Base-by-base conservation (phyloP, 2,888 invertebrate genomes). In the Epinotia ramella region DNA sequence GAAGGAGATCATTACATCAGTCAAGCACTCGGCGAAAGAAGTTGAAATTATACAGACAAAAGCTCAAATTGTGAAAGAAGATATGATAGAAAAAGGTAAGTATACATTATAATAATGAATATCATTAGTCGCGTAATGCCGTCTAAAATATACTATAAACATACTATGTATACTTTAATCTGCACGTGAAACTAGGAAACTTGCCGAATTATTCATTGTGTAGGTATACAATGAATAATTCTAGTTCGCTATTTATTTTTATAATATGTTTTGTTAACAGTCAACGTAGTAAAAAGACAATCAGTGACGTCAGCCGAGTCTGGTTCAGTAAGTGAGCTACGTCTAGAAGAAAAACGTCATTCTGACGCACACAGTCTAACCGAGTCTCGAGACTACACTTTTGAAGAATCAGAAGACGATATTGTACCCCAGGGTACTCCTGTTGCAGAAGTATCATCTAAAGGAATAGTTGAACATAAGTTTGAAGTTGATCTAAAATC, bases 371-470 rank as follows among this genome's bases (percentile, higher is more conserved):
- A 92, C 44, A 95, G 95, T 77, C 81, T 95, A 1, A 95, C 95
- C 59, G 95, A 95, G 79, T 95, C 95, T 0, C 88, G 91, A 78
- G 95, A 95, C 80, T 95, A 95, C 73, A 95, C 95, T 0, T 95
- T 95, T 80, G 95, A 95, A 80, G 95, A 95, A 80, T 95, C 95
- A 0, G 95, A 95, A 85, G 94, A 95, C 77, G 95, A 94, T 76
- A 93, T 94, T 74, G 91, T 88, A 59, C 93, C 93, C 20, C 93
- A 92, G 79, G 93, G 91, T 46, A 91, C 92, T 11, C 92, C 94
- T 77, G 87, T 92, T 49, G 93, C 92, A 78, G 77, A 81, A 16
- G 65, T 71, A 40, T 86, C 88, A 40, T 86, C 88, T 13, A 92
- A 87, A 78, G 91, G 90, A 13, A 91, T 86, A 79, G 60, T 82